Conservation (phyloP, 1,140 invertebrate species). For the Sarcophaga peregrina region DNA sequence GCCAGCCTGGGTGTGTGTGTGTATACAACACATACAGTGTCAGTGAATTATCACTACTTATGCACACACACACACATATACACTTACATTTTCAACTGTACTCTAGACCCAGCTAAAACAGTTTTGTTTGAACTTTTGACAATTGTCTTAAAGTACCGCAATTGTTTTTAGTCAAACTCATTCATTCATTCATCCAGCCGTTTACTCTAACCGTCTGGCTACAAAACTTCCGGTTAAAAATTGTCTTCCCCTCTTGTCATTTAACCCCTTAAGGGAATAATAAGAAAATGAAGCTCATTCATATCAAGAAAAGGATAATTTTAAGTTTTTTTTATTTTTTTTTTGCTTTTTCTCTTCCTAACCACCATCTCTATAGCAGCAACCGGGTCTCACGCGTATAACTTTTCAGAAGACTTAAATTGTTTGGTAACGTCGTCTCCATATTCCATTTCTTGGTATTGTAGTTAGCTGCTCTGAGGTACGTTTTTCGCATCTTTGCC, state of each 20-base stretch:
- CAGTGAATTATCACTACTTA: constrained; percentile 35
- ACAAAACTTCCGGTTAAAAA: too few species aligned
- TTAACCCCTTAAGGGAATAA: constrained; percentile 26
- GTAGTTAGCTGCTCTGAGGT: neutral
- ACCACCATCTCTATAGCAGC: neutral
- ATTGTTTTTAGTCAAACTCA: constrained; percentile 35
- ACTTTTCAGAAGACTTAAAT: neutral
- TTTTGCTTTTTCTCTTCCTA: neutral
- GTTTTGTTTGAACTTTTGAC: constrained; percentile 37
- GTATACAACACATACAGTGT: neutral
- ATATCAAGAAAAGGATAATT: constrained; percentile 32
- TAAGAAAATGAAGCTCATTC: constrained; percentile 42
- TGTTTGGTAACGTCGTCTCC: neutral
- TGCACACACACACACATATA: neutral
- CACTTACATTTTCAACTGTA: neutral
- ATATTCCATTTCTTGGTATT: neutral
- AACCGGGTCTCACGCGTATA: neutral
- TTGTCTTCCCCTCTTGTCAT: neutral
- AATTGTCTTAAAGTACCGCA: constrained; percentile 41
- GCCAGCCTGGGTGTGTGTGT: neutral
- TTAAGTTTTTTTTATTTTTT: constrained; percentile 21
- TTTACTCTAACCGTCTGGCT: neutral
- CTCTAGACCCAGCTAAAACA: neutral
- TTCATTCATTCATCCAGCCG: neutral
- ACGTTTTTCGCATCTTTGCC: neutral